Conservation (phyloP, 2,797 vertebrate genomes). For the Siniperca obscura region DNA sequence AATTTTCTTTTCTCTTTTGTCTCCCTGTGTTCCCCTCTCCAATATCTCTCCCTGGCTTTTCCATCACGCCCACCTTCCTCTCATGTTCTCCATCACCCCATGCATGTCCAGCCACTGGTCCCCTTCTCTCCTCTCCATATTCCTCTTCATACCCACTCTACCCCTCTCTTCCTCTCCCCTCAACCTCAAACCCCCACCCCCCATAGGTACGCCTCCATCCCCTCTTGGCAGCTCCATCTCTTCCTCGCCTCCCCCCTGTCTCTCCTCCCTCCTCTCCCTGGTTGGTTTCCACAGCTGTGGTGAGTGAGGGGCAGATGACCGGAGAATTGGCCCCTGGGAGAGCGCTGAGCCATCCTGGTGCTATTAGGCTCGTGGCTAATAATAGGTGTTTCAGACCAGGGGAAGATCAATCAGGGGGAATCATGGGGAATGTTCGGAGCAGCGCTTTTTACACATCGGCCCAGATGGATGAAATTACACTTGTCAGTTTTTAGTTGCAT, state of each 20-base stretch:
- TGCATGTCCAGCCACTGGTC: slow-evolving; percentile 46
- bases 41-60: slow-evolving; percentile 51
- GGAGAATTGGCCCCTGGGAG: slow-evolving; percentile 90
- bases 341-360: slow-evolving; percentile 89
- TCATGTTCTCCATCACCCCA: background rate
- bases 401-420: slow-evolving; percentile 91
- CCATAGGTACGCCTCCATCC: slow-evolving; percentile 70
- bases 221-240: slow-evolving; percentile 69
- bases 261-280: slow-evolving; percentile 69
- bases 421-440: slow-evolving; percentile 89
- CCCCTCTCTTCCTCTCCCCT: slow-evolving; percentile 60
- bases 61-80: slow-evolving; percentile 57
- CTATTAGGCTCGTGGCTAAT: slow-evolving; percentile 92
- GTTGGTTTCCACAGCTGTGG: slow-evolving; percentile 89
- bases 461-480: slow-evolving; percentile 92
- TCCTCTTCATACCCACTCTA: slow-evolving; percentile 72
- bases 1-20: slow-evolving; percentile 67
- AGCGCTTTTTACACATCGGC: slow-evolving; percentile 90
- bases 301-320: slow-evolving; percentile 90
- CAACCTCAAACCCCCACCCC: slow-evolving; percentile 46
- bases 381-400: slow-evolving; percentile 91
- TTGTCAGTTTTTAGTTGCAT: slow-evolving; percentile 92
- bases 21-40: slow-evolving; percentile 25
- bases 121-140: slow-evolving; percentile 58
- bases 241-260: slow-evolving; percentile 41